A percentile compares a stretch with the other conserved stretches of the same genome.
Conservation (phyloP, 2,797 vertebrate species). For the Argya squamiceps region DNA sequence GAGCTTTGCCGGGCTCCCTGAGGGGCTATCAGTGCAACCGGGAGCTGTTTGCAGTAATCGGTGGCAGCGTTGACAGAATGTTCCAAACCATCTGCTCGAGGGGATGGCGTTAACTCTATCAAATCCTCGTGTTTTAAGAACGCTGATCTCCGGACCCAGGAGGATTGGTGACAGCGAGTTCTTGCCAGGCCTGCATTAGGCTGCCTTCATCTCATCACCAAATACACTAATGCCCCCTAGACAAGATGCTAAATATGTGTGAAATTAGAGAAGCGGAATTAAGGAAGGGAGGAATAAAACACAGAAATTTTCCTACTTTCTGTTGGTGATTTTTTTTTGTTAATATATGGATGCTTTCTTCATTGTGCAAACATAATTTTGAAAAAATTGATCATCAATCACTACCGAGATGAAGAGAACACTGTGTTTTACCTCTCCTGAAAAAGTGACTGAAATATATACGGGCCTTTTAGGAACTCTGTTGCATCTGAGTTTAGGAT, state of each 20-base stretch:
- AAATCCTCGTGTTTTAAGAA: constrained; percentile 92
- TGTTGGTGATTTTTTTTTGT: not conserved
- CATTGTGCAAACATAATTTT: not conserved
- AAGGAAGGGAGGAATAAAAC: not conserved
- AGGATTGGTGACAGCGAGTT: constrained; percentile 79
- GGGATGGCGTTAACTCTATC: constrained; percentile 83
- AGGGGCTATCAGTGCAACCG: constrained; percentile 88
- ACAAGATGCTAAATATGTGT: constrained; percentile 83
- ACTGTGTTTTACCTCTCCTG: not conserved
- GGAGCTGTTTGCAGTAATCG: constrained; percentile 94
- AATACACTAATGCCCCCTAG: constrained; percentile 70
- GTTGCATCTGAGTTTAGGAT: not conserved
- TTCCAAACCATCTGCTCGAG: constrained; percentile 95
- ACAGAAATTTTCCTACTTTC: not conserved
- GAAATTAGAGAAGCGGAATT: constrained; percentile 67
- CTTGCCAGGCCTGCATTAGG: constrained; percentile 75
- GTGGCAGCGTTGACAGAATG: constrained; percentile 91
- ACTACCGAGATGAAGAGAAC: not conserved
- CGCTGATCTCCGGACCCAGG: constrained; percentile 84
- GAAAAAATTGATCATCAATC: not conserved
- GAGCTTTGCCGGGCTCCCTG: constrained; percentile 80
- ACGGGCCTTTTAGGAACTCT: not conserved
- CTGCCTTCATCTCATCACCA: constrained; percentile 72
- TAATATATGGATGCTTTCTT: not conserved
- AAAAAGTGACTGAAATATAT: not conserved